phyloP scores from a whole-genome alignment of 2,888 invertebrate genomes.

The Trissolcus japonicus region DNA sequence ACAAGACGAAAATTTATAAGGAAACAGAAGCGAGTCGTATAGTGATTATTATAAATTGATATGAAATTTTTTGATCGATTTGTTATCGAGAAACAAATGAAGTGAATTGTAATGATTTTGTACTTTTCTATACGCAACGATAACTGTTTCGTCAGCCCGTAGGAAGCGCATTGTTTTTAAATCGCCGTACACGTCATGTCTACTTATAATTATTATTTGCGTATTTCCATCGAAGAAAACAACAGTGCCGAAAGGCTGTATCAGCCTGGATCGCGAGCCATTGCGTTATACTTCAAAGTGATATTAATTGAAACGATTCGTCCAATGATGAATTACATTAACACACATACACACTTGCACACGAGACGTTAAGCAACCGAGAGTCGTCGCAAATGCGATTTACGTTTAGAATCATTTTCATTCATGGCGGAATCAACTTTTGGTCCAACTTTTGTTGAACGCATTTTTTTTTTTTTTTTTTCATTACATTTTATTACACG shows the following conservation, averaged over 20 bases:
- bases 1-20: no score
- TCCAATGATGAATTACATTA: slow-evolving; percentile 40
- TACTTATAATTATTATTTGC: slow-evolving; percentile 47
- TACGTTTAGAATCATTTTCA: slow-evolving; percentile 4
- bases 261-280: slow-evolving; percentile 55
- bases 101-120: slow-evolving; percentile 35
- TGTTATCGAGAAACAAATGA: slow-evolving; percentile 9
- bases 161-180: slow-evolving; percentile 48
- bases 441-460: no score
- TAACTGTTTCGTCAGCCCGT: slow-evolving; percentile 24
- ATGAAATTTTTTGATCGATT: not conserved
- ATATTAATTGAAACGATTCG: slow-evolving; percentile 52
- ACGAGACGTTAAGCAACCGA: slow-evolving; percentile 8
- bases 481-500: no score
- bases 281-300: slow-evolving; percentile 42
- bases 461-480: no score
- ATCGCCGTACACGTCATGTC: slow-evolving; percentile 46
- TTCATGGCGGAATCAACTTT: not conserved
- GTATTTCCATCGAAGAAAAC: slow-evolving; percentile 49
- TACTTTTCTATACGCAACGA: slow-evolving; percentile 43
- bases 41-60: no score
- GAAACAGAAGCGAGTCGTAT: no score
- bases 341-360: slow-evolving; percentile 16
- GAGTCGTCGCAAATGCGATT: slow-evolving; percentile 5
- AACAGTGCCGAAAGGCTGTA: slow-evolving; percentile 52